A percentile compares a stretch with the other conserved stretches of the same genome.
These are phyloP conservation scores for Colossoma macropomum DNA, from an alignment of 2,113 vertebrate species.

Conservation along the genomic window DNA sequence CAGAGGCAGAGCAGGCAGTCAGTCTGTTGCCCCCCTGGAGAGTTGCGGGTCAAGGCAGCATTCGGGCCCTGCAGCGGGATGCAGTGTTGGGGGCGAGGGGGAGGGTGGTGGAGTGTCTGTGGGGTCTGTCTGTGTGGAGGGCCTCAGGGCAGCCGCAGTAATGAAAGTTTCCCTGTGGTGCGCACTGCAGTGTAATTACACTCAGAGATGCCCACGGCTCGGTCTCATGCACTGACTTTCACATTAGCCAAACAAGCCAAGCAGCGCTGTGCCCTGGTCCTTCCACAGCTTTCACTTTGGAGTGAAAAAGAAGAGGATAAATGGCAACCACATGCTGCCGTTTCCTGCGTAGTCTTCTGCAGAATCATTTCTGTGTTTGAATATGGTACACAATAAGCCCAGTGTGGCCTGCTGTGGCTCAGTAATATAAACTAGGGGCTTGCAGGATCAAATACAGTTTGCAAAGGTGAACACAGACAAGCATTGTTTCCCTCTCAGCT, in stretches of 20 bases:
- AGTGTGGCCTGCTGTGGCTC: neutral
- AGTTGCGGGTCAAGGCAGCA: constrained; percentile 32
- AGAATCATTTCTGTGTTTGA: neutral
- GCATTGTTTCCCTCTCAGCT: neutral
- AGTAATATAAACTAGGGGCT: neutral
- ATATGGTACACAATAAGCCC: too few species aligned
- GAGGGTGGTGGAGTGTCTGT: constrained; percentile 11
- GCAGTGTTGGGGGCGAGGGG: neutral
- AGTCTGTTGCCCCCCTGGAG: constrained; percentile 20
- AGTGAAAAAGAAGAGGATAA: neutral
- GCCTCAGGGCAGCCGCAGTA: constrained; percentile 48
- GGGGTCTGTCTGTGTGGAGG: constrained; percentile 37
- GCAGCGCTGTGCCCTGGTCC: constrained; percentile 3
- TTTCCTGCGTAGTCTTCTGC: constrained; percentile 12
- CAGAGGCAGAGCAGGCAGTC: constrained; percentile 16
- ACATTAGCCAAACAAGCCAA: constrained; percentile 41
- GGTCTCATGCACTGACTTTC: constrained; percentile 35
- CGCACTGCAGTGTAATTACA: constrained; percentile 51
- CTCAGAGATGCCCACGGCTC: constrained; percentile 34
- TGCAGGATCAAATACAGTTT: constrained; percentile 20
- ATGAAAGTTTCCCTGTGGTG: constrained; percentile 55
- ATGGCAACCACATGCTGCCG: neutral
- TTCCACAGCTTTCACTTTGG: neutral
- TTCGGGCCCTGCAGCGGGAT: constrained; percentile 13
- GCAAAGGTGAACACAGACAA: neutral